phyloP scores from a whole-genome alignment of 2,113 vertebrate species.

The Pomatorhinus ruficollis region DNA sequence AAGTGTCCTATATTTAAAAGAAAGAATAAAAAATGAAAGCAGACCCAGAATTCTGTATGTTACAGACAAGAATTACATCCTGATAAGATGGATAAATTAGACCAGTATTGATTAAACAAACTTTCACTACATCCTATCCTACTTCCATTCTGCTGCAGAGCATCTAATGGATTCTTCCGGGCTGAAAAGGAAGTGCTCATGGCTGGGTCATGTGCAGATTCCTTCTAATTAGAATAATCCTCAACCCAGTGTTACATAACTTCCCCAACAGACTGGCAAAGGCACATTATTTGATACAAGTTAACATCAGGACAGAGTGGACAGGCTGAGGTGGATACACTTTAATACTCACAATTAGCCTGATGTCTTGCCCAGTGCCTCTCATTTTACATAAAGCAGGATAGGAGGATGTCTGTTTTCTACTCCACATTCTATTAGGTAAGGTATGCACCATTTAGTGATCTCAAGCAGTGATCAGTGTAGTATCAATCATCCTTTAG shows the following conservation, averaged over 20 bases:
- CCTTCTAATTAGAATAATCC: background rate
- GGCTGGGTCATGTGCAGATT: background rate
- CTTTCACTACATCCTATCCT: background rate
- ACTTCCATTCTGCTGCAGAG: background rate
- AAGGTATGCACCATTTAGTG: background rate
- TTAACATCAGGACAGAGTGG: background rate
- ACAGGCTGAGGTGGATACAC: too few relatives aligned
- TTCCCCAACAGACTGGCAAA: background rate
- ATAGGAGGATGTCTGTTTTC: background rate
- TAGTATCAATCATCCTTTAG: background rate
- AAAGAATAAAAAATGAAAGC: background rate
- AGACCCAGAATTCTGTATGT: background rate
- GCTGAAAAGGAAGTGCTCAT: background rate
- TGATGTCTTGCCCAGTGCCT: background rate
- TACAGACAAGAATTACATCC: background rate
- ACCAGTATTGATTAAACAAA: background rate
- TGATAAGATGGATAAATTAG: background rate
- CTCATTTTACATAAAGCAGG: background rate
- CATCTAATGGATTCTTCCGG: background rate
- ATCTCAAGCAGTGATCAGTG: background rate
- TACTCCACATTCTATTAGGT: background rate
- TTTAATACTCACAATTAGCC: background rate
- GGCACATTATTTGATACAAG: background rate
- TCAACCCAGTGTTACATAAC: background rate
- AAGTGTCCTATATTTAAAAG: constrained; percentile 70